phyloP scores from a whole-genome alignment of 1,140 invertebrate species.

The Caenorhabditis remanei region DNA sequence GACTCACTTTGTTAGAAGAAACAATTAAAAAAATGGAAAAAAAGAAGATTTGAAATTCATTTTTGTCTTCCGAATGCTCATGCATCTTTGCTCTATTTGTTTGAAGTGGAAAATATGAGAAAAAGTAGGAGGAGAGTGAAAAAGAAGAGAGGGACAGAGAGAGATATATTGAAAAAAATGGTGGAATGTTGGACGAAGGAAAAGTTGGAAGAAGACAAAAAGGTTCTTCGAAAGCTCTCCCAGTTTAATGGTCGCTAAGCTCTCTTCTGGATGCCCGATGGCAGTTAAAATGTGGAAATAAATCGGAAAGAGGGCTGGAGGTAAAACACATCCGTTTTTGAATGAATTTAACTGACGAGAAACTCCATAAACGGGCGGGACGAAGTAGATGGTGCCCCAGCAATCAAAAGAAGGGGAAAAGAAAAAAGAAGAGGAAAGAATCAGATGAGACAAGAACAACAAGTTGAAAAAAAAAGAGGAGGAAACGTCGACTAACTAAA shows the following conservation, averaged over 20 bases:
- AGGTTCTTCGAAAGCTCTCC: background rate
- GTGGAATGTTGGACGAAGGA: background rate
- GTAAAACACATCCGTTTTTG: background rate
- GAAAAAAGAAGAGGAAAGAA: background rate
- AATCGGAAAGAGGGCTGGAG: background rate
- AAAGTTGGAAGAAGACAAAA: background rate
- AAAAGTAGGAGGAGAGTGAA: background rate
- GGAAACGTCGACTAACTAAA: conserved; percentile 25
- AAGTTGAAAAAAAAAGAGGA: conserved; percentile 44
- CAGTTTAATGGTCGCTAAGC: conserved; percentile 29
- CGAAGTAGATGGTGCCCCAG: background rate
- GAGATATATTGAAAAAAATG: background rate
- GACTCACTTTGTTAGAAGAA: background rate
- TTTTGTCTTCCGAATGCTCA: background rate
- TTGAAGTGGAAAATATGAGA: conserved; percentile 17
- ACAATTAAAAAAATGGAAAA: background rate
- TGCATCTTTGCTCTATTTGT: conserved; percentile 43
- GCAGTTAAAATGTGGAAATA: conserved; percentile 9
- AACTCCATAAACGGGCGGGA: conserved; percentile 6
- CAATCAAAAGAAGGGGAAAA: conserved; percentile 3
- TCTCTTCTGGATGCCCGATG: background rate
- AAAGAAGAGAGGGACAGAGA: background rate
- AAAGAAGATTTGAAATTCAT: background rate
- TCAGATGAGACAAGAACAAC: conserved; percentile 42
- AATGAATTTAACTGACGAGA: background rate